Percentiles rank a stretch among this genome's conserved stretches.
Evolutionary conservation across 2,797 vertebrate genomes (phyloP).

Genomic region (Anguilla pacifica): DNA sequence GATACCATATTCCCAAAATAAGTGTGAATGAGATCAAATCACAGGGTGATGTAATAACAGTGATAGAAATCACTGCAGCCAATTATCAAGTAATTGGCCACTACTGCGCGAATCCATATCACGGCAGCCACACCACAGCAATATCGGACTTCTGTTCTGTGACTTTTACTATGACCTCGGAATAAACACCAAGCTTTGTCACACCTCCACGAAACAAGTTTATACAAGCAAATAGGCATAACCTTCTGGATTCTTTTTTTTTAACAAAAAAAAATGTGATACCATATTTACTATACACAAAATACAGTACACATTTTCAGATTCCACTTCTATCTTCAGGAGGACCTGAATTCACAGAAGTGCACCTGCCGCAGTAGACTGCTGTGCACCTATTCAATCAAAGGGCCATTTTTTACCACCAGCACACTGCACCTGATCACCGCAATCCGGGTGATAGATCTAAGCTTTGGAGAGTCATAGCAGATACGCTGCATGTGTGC

Average conservation of each 20-base stretch:
- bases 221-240: neutral
- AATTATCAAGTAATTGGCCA: neutral
- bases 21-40: neutral
- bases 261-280: constrained; percentile 59
- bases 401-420: constrained; percentile 59
- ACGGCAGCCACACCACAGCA: neutral
- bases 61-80: neutral
- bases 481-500: constrained; percentile 59
- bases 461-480: constrained; percentile 46
- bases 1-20: neutral
- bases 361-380: constrained; percentile 60
- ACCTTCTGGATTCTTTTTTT: neutral
- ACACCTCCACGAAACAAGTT: neutral
- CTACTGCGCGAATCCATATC: neutral
- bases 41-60: neutral
- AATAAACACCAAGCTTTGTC: neutral
- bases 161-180: neutral
- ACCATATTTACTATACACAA: constrained; percentile 40
- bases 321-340: constrained; percentile 58
- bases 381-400: constrained; percentile 67
- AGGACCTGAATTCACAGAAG: constrained; percentile 62
- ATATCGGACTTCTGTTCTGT: neutral
- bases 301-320: constrained; percentile 49
- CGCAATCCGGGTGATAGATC: constrained; percentile 68
- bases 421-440: constrained; percentile 62